Evolutionary conservation across 2,113 vertebrate species (phyloP).

Genomic region (Eclectus roratus): DNA sequence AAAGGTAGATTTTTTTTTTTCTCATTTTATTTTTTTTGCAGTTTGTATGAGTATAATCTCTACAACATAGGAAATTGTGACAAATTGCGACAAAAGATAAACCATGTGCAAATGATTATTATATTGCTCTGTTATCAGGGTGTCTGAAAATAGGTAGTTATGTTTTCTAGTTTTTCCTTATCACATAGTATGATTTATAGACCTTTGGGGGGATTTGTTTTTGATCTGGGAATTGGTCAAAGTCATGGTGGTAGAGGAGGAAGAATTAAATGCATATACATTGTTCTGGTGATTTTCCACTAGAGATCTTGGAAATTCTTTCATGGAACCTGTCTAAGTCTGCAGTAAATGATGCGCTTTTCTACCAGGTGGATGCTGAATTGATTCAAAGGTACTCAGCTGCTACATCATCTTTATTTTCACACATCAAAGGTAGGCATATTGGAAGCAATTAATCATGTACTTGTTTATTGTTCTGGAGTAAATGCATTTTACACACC

Average conservation of each 20-base stretch:
- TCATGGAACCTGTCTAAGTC: not conserved
- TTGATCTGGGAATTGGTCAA: not conserved
- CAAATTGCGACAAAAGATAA: not conserved
- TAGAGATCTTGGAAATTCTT: not conserved
- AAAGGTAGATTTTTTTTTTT: not conserved
- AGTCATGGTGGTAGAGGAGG: not conserved
- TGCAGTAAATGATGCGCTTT: not conserved
- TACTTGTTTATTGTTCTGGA: conserved; percentile 57
- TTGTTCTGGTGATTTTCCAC: not conserved
- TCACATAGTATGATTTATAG: not conserved
- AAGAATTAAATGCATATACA: not conserved
- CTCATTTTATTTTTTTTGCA: not conserved
- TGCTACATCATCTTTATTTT: conserved; percentile 59
- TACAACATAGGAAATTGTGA: not conserved
- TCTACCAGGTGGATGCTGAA: conserved; percentile 17
- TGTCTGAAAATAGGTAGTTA: not conserved
- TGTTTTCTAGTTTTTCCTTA: not conserved
- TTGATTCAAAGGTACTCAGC: conserved; percentile 47
- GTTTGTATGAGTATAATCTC: not conserved
- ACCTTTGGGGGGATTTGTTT: not conserved
- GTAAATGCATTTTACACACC: conserved; percentile 54
- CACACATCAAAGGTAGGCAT: conserved; percentile 46
- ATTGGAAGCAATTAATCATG: conserved; percentile 68
- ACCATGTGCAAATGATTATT: not conserved
- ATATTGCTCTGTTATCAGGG: not conserved